phyloP scores from a whole-genome alignment of 1,140 invertebrate species.

The Brachionus plicatilis region DNA sequence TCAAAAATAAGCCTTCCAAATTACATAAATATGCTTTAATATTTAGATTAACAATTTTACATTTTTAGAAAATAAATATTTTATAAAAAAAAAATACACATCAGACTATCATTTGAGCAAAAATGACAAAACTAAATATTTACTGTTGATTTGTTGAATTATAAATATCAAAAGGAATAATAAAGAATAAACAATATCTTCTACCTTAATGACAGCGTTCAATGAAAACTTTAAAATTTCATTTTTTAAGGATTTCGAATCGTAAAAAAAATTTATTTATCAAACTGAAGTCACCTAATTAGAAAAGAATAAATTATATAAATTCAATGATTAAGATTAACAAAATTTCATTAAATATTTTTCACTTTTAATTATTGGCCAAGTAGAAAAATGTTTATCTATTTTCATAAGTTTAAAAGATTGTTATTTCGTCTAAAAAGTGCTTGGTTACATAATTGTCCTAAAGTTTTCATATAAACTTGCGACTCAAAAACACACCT shows the following conservation, averaged over 20 bases:
- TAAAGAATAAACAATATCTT: not conserved
- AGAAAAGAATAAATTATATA: not conserved
- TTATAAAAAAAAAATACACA: not conserved
- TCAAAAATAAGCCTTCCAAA: too few species aligned
- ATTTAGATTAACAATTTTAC: not conserved
- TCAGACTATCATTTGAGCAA: not conserved
- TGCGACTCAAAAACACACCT: not conserved
- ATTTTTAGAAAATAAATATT: not conserved
- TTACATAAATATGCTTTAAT: not conserved
- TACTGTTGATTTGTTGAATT: not conserved
- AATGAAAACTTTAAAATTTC: not conserved
- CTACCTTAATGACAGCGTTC: not conserved
- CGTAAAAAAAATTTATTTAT: not conserved
- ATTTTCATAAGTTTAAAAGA: not conserved
- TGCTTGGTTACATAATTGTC: slow-evolving; percentile 22
- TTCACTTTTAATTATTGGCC: not conserved
- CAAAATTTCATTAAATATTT: not conserved
- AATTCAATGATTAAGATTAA: not conserved
- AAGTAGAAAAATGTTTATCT: not conserved
- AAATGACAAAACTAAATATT: not conserved
- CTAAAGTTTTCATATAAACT: not conserved
- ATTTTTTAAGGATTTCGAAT: not conserved
- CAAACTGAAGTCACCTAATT: not conserved
- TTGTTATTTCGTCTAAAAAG: not conserved
- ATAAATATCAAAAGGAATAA: not conserved